These are phyloP conservation scores for Muscina levida DNA, from an alignment of 2,888 invertebrate genomes.

Conservation along the genomic window DNA sequence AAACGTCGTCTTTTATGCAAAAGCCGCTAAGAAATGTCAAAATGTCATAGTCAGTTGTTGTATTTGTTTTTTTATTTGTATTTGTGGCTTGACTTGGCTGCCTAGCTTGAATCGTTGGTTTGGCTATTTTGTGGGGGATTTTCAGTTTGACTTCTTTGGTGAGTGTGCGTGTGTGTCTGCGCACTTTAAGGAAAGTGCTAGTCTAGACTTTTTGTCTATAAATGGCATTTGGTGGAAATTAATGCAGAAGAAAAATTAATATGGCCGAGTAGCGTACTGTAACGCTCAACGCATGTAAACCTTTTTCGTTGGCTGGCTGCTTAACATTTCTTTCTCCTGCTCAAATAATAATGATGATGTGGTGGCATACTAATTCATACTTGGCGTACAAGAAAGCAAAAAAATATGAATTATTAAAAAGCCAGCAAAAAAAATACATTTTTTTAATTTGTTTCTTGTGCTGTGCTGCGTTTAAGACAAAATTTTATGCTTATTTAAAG, in stretches of 20 bases:
- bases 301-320: constrained; percentile 41
- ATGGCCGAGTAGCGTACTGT: constrained; percentile 26
- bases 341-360: constrained; percentile 45
- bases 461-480: constrained; percentile 4
- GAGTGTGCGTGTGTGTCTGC: too few species aligned
- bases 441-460: neutral
- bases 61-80: constrained; percentile 28
- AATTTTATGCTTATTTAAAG: constrained; percentile 38
- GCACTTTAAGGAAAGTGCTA: constrained; percentile 58
- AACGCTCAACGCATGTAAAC: constrained; percentile 52
- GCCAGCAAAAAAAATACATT: constrained; percentile 10
- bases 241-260: constrained; percentile 65
- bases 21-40: constrained; percentile 66
- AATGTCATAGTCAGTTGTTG: constrained; percentile 61
- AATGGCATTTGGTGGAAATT: constrained; percentile 58
- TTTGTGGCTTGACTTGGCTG: constrained; percentile 12
- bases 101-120: constrained; percentile 10
- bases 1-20: constrained; percentile 56
- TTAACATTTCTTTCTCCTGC: constrained; percentile 14
- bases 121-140: neutral
- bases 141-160: constrained; percentile 20
- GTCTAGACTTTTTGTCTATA: constrained; percentile 67
- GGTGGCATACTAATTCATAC: constrained; percentile 63
- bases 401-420: constrained; percentile 65
- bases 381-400: neutral